phyloP scores from a whole-genome alignment of 2,888 invertebrate genomes.

The Napeogenes inachia region DNA sequence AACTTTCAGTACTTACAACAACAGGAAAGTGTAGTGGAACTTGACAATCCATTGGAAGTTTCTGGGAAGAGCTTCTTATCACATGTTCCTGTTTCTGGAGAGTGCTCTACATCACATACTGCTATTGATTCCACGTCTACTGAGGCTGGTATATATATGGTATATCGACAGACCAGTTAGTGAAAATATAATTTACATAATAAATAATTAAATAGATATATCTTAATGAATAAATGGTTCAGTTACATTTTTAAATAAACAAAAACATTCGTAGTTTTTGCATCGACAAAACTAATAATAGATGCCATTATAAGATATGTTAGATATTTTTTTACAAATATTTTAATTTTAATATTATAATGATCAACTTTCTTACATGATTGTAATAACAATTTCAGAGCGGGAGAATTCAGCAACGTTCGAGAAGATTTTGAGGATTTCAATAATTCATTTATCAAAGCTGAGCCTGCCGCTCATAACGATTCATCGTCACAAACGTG shows the following conservation, averaged over 20 bases:
- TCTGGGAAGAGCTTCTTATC: slow-evolving; percentile 28
- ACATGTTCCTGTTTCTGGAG: slow-evolving; percentile 28
- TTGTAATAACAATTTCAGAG: background rate
- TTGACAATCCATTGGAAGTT: slow-evolving; percentile 27
- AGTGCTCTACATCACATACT: no score
- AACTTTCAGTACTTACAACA: slow-evolving; percentile 26
- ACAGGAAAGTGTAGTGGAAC: slow-evolving; percentile 27
- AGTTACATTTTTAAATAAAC: no score
- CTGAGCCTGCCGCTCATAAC: slow-evolving; percentile 23
- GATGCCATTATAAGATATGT: slow-evolving; percentile 20
- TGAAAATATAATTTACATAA: slow-evolving; percentile 28
- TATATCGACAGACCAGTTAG: slow-evolving; percentile 30
- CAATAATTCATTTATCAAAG: no score
- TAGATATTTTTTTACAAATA: slow-evolving; percentile 5
- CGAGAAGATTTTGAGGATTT: no score
- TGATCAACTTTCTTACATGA: no score
- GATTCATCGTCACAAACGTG: slow-evolving; percentile 16
- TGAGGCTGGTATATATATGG: slow-evolving; percentile 27
- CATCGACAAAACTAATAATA: slow-evolving; percentile 4
- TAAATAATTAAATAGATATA: slow-evolving; percentile 12
- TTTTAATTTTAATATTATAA: no score
- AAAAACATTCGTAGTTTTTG: no score
- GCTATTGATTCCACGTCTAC: no score
- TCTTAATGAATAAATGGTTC: no score
- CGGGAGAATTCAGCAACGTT: no score